Base-by-base conservation (phyloP, 1,140 invertebrate species). In the Lineus longissimus region DNA sequence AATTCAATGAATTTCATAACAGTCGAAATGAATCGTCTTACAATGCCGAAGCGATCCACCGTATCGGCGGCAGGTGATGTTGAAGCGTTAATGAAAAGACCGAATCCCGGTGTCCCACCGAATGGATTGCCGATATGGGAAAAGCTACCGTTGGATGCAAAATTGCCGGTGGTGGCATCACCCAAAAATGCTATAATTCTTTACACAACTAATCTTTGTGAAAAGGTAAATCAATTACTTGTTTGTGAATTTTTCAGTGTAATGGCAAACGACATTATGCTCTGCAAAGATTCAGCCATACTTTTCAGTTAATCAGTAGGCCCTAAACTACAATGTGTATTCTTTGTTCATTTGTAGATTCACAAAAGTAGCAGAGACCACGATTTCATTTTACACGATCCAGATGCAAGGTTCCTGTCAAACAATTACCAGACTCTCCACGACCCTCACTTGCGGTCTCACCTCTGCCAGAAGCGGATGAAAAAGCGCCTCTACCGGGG, bases 311-410 rank as follows among this genome's bases (percentile, higher is more conserved):
- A 13, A 43, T 1, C 9, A 27, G 13, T 27, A 9, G 2, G 23
- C 51, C 23, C 17, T 13, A 4, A 27, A 51, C 47, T 27, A 51
- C 47, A 51, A 13, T 27, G 6, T 51, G 25, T 9, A 51, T 27
- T 51, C 40, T n/a, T 13, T 43, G n/a, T 43, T 51, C n/a, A 51
- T 45, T 68, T 62, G 11, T 43, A 69, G 67, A 69, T 65, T 61
- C 62, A 69, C 40, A 51, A 56, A 19, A 59, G 63, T 27, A 66
- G 60, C 13, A 57, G 63, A 4, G 9, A 47, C 22, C 23, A 54
- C 4, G 66, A 72, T 41, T 74, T 74, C 58, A 69, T 72, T 61
- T 64, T 74, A 31, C 66, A 54, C 58, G 62, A 74, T 33, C 67
- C 72, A 1, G 55, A 58, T 17, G 58, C 67, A n/a, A 60, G 64